A percentile compares a stretch with the other conserved stretches of the same genome.
phyloP scores from a whole-genome alignment of 2,797 vertebrate species.

The Cryptoprocta ferox region DNA sequence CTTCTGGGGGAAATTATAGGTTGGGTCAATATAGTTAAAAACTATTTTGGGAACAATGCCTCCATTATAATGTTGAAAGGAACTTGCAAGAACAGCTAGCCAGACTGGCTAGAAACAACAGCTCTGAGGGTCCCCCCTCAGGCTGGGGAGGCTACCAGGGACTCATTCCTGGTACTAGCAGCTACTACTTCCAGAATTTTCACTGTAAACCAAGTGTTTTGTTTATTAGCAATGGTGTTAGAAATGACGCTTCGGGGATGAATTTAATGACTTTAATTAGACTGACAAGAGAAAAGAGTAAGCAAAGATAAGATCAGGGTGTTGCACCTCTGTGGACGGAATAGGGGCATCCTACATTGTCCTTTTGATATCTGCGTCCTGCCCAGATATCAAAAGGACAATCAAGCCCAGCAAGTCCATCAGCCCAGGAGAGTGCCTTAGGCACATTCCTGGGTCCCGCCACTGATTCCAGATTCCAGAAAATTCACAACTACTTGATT shows the following conservation, averaged over 20 bases:
- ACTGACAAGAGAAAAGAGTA: neutral
- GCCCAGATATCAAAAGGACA: neutral
- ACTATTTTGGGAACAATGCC: constrained; percentile 64
- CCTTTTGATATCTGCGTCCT: too few species aligned
- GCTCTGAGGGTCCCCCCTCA: neutral
- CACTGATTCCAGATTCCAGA: constrained; percentile 45
- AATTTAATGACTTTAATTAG: neutral
- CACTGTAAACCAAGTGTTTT: neutral
- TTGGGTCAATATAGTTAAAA: neutral
- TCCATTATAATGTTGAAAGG: constrained; percentile 8
- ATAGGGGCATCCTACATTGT: neutral
- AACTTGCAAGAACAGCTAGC: neutral
- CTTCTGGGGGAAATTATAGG: constrained; percentile 59
- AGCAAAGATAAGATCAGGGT: neutral
- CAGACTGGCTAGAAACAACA: neutral
- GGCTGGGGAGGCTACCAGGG: neutral
- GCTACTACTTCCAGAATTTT: neutral
- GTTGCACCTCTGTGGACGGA: neutral
- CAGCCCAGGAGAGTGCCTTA: neutral
- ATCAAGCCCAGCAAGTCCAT: neutral
- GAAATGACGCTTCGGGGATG: neutral
- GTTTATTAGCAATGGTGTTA: neutral
- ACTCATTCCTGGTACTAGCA: neutral
- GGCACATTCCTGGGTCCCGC: neutral
- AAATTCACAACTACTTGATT: neutral